These are phyloP conservation scores for Drosophila eohydei DNA, from an alignment of 2,888 invertebrate genomes.

Conservation along the genomic window DNA sequence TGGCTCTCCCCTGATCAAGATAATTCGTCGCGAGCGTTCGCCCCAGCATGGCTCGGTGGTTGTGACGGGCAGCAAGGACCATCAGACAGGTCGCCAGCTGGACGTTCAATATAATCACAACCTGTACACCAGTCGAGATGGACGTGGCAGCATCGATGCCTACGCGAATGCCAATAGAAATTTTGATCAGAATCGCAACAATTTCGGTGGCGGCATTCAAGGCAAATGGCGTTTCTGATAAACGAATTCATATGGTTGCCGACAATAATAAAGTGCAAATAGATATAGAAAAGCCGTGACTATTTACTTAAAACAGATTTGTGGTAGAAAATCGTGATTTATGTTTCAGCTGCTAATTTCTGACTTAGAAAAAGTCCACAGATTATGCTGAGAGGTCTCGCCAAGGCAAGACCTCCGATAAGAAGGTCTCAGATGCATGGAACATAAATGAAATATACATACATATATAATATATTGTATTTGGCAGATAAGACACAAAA, in stretches of 20 bases:
- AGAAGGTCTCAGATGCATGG: slow-evolving; percentile 20
- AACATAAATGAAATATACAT: slow-evolving; percentile 1
- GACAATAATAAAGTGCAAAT: slow-evolving; percentile 17
- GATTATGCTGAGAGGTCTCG: slow-evolving; percentile 15
- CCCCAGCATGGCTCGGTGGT: slow-evolving; percentile 51
- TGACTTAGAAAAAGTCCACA: not conserved
- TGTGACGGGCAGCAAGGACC: slow-evolving; percentile 47
- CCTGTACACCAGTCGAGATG: slow-evolving; percentile 64
- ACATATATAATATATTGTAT: not conserved
- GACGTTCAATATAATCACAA: slow-evolving; percentile 70
- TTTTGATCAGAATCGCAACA: slow-evolving; percentile 64
- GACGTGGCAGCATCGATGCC: slow-evolving; percentile 68
- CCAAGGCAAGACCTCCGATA: slow-evolving; percentile 13
- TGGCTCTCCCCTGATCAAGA: not conserved
- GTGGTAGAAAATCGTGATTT: not conserved
- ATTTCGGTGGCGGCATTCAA: slow-evolving; percentile 59
- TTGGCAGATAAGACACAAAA: slow-evolving; percentile 19
- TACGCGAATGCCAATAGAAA: slow-evolving; percentile 68
- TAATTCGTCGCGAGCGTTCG: slow-evolving; percentile 9
- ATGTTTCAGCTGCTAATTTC: slow-evolving; percentile 5
- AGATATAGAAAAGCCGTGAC: slow-evolving; percentile 3
- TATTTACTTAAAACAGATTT: slow-evolving; percentile 1
- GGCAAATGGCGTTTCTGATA: slow-evolving; percentile 56
- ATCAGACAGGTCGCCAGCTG: slow-evolving; percentile 57
- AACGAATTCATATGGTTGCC: not conserved